Evolutionary conservation across 1,140 invertebrate genomes (phyloP).

Genomic region (Drosophila ironensis): DNA sequence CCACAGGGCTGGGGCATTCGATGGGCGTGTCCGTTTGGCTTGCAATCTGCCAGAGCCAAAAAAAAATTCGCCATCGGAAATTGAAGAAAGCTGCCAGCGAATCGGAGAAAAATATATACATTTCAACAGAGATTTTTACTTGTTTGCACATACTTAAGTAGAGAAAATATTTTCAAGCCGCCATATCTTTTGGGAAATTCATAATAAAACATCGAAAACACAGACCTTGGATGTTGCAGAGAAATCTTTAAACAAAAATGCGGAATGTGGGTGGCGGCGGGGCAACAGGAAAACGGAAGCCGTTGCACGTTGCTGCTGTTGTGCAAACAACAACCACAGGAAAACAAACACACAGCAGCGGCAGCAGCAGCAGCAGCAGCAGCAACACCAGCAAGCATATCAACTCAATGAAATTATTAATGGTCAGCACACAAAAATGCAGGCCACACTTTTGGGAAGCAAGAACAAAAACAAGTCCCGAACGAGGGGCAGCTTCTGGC

Average conservation of each 20-base stretch:
- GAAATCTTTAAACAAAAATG: background rate
- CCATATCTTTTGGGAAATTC: no score
- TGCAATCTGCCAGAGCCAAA: no score
- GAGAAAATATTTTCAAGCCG: no score
- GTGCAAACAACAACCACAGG: constrained; percentile 27
- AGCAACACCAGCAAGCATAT: constrained; percentile 17
- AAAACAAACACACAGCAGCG: constrained; percentile 14
- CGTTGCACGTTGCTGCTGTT: no score
- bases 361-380: no score
- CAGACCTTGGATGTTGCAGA: no score
- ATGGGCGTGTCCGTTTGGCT: no score
- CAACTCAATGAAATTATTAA: constrained; percentile 74
- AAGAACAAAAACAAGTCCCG: background rate
- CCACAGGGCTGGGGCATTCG: no score
- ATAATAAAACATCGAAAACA: no score
- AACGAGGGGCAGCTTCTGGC: constrained; percentile 6
- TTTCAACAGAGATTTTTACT: no score
- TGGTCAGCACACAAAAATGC: constrained; percentile 64
- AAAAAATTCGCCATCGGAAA: constrained; percentile 35
- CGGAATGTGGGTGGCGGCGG: background rate
- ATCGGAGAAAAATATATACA: constrained; percentile 1
- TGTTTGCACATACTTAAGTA: no score
- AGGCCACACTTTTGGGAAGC: constrained; percentile 16
- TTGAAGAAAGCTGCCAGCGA: background rate
- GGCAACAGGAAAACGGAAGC: constrained; percentile 53